Conservation (phyloP, 2,797 vertebrate species). For the Myiotriccus ornatus region DNA sequence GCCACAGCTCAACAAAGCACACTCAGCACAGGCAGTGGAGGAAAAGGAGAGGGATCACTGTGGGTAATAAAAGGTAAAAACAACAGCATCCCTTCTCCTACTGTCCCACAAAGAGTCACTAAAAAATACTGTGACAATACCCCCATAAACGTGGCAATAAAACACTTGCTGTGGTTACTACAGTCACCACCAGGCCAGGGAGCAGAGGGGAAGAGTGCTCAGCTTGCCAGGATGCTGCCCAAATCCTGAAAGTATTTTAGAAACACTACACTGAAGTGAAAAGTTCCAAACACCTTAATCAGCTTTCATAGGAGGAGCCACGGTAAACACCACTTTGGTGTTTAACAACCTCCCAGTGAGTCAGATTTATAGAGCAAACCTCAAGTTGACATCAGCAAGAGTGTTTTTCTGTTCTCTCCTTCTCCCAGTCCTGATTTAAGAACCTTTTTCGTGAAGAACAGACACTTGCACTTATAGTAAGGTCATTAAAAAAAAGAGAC, state of each 20-base stretch:
- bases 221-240: background rate
- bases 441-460: fast-evolving
- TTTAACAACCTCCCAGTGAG: background rate
- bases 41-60: background rate
- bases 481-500: background rate
- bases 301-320: background rate
- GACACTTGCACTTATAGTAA: background rate
- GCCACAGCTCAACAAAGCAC: background rate
- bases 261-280: background rate
- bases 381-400: fast-evolving
- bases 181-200: background rate
- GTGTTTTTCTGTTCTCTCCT: background rate
- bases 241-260: background rate
- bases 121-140: background rate
- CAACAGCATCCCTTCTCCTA: background rate
- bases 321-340: background rate
- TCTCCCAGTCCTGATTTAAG: background rate
- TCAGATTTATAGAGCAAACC: background rate
- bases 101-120: background rate
- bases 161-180: background rate
- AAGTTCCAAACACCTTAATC: background rate
- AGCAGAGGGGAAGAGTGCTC: background rate
- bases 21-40: fast-evolving
- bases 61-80: background rate
- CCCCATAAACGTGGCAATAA: background rate